Evolutionary conservation across 2,888 invertebrate species (phyloP), one percentile per base, ranked within the genome.

Genomic region (Coleophora flavipennella): DNA sequence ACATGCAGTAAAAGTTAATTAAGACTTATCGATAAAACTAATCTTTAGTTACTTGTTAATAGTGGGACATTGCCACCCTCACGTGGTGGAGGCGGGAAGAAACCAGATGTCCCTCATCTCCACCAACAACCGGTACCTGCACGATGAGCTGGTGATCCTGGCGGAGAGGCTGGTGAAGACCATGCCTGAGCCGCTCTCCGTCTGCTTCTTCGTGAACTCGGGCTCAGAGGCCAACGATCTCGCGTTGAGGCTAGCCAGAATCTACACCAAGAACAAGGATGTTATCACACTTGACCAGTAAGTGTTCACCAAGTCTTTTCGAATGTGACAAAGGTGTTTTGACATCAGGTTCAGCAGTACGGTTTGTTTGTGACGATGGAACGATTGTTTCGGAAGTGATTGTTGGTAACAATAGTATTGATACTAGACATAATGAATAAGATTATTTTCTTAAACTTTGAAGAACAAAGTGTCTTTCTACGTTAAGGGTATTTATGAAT

Each of bases 201-300:
- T 97, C 3, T 97, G 97, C 62, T 99, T 93, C 84, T 93, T 99
- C 68, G 97, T 97, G 40, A 99, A 99, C 80, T 99, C 99, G 0
- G 99, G 99, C 8, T 99, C 98, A 6, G 99, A 99, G 81, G 99
- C 99, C 8, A 99, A 99, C 73, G 99, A 99, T 83, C 88, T 99
- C 55, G 99, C 99, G 0, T 74, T 99, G 31, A 89, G 98, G 43
- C 84, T 99, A 45, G 96, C 98, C 0, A 88, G 92, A 45, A 91
- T 94, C 39, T 93, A 96, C 71, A 98, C 98, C 1, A 91, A 92
- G 58, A 91, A 92, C 48, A 89, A 91, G 56, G 97, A 99, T 70
- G 88, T 97, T 52, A 93, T 99, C 59, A 93, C 96, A 0, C 81
- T 99, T 40, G 97, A 99, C 81, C 97, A 98, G 99, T 99, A 89